Evolutionary conservation across 2,113 vertebrate species (phyloP).

Genomic region (Glaucidium brasilianum): DNA sequence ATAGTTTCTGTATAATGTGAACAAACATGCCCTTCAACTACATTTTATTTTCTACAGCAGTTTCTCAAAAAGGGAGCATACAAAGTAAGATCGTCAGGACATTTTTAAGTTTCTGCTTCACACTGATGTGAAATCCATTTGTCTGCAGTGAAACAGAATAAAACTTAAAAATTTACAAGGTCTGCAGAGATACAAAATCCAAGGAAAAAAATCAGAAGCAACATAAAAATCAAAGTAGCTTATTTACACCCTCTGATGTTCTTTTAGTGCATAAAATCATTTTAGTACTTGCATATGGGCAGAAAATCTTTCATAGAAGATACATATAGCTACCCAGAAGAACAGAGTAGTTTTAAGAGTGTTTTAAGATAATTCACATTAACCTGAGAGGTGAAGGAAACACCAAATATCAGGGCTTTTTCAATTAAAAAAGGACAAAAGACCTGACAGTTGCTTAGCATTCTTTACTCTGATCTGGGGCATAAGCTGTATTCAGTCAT

Average conservation of each 20-base stretch:
- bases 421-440: background rate
- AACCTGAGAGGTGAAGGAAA: background rate
- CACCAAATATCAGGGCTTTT: background rate
- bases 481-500: background rate
- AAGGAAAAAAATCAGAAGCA: background rate
- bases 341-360: background rate
- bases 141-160: background rate
- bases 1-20: background rate
- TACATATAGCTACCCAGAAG: background rate
- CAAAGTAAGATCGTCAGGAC: background rate
- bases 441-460: background rate
- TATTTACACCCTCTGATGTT: background rate
- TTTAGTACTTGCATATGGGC: background rate
- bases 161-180: background rate
- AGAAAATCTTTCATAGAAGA: background rate
- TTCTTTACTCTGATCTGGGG: background rate
- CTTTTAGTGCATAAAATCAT: background rate
- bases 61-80: background rate
- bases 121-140: background rate
- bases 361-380: background rate
- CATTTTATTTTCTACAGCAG: background rate
- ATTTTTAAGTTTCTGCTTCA: background rate
- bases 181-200: background rate
- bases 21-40: background rate
- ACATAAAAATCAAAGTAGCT: background rate